phyloP scores from a whole-genome alignment of 2,113 vertebrate species.

The Barnardius zonarius region DNA sequence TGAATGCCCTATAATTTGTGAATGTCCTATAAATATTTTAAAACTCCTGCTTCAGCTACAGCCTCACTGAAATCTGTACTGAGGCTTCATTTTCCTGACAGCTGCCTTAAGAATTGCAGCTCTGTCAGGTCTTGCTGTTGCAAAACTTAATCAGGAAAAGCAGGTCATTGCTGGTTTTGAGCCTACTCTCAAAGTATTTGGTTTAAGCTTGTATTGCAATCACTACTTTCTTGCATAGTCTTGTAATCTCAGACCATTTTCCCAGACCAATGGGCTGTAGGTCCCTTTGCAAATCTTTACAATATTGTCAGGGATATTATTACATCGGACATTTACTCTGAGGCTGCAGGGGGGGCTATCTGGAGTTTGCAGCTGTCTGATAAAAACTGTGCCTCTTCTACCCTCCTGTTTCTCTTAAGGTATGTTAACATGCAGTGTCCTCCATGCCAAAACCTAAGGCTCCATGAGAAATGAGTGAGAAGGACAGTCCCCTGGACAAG shows the following conservation, averaged over 20 bases:
- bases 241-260: not conserved
- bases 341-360: not conserved
- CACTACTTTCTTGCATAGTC: not conserved
- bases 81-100: constrained; percentile 21
- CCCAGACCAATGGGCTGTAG: not conserved
- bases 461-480: not conserved
- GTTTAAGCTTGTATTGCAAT: not conserved
- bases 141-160: not conserved
- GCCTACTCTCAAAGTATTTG: not conserved
- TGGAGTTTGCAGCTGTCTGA: not conserved
- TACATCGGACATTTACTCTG: not conserved
- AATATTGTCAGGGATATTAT: not conserved
- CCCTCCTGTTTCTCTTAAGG: not conserved
- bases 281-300: not conserved
- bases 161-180: not conserved
- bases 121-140: not conserved
- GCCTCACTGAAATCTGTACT: not conserved
- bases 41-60: not conserved
- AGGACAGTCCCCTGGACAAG: not conserved
- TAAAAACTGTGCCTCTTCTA: not conserved
- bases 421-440: not conserved
- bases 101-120: not conserved
- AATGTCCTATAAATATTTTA: constrained; percentile 53
- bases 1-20: not conserved
- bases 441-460: not conserved